A percentile compares a stretch with the other conserved stretches of the same genome.
phyloP scores from a whole-genome alignment of 30 jellyfish, hydroid and myxozoan genomes.

The Pseudorhiza aurosa region DNA sequence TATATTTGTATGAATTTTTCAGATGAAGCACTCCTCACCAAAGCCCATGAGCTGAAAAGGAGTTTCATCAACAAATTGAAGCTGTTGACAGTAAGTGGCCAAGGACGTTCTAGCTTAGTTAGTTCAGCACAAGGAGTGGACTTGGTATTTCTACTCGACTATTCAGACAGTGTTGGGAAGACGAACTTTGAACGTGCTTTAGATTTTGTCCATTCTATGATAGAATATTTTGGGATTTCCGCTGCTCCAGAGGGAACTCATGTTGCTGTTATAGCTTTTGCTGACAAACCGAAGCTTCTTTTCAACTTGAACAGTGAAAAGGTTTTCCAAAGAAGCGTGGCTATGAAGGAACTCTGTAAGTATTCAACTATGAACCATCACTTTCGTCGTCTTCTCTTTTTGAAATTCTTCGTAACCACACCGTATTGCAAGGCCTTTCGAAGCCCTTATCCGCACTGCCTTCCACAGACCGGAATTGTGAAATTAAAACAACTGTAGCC shows the following conservation, averaged over 20 bases:
- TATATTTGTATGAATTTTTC: background rate
- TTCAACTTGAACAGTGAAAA: constrained; percentile 43
- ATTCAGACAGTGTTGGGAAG: constrained; percentile 74
- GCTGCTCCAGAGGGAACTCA: constrained; percentile 64
- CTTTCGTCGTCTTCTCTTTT: too few relatives aligned
- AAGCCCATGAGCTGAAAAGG: constrained; percentile 46
- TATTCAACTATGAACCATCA: too few relatives aligned
- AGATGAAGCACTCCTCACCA: constrained; percentile 2
- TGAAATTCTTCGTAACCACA: too few relatives aligned
- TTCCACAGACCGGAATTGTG: too few relatives aligned
- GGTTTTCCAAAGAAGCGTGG: constrained; percentile 49
- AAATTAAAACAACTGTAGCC: too few relatives aligned
- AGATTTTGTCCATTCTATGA: constrained; percentile 43
- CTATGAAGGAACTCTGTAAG: constrained; percentile 61
- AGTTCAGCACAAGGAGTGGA: constrained; percentile 62
- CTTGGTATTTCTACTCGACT: constrained; percentile 59
- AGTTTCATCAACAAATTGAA: constrained; percentile 54
- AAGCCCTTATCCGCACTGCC: too few relatives aligned
- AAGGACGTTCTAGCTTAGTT: constrained; percentile 57
- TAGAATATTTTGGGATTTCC: constrained; percentile 66
- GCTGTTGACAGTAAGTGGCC: constrained; percentile 56
- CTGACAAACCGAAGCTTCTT: constrained; percentile 31
- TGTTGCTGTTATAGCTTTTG: constrained; percentile 62
- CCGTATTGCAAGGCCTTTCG: too few relatives aligned
- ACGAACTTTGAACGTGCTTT: constrained; percentile 48